Base-by-base conservation (phyloP, 2,888 invertebrate species). In the Dione juno region DNA sequence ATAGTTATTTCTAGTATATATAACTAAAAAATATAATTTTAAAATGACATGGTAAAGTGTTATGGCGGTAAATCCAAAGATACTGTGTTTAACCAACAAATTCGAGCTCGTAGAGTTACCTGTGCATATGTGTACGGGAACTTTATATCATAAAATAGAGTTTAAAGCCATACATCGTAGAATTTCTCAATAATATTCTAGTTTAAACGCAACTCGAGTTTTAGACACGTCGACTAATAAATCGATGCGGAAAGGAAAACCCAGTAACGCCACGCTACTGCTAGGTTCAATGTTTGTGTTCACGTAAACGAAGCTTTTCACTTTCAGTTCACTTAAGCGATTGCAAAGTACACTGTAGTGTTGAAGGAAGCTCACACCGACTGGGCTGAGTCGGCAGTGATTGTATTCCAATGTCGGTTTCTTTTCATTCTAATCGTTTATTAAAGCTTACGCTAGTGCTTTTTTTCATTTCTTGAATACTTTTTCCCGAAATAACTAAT, bases 251-350 rank as follows among this genome's bases (percentile, higher is more conserved):
- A 40, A 57, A 57, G 37, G 37, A 40, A 40, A 57, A 40, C 57
- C 16, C 14, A n/a, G 57, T 40, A 57, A 37, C 57, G 57, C 19
- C 41, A 19, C 14, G 43, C 13, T 14, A 43, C 43, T 14, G 58
- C 14, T 21, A 21, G 21, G 21, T 40, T 14, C 41, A 43, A 43
- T 59, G 41, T 59, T 59, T 59, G 41, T 40, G 16, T 59, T 41
- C 58, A 41, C 58, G 58, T 59, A 59, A 59, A 59, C 41, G 41
- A 59, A 59, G 21, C 58, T 41, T n/a, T n/a, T n/a, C n/a, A n/a
- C n/a, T n/a, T n/a, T n/a, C n/a, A n/a, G n/a, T n/a, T n/a, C n/a
- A n/a, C 58, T 59, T 41, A 59, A 59, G 58, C 58, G 58, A 41
- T 58, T 40, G 41, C 40, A 21, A 21, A 58, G 41, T 21, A 58